Evolutionary conservation across 2,797 vertebrate species (phyloP), one percentile per base, ranked within the genome.

Genomic region (Megaceryle alcyon): DNA sequence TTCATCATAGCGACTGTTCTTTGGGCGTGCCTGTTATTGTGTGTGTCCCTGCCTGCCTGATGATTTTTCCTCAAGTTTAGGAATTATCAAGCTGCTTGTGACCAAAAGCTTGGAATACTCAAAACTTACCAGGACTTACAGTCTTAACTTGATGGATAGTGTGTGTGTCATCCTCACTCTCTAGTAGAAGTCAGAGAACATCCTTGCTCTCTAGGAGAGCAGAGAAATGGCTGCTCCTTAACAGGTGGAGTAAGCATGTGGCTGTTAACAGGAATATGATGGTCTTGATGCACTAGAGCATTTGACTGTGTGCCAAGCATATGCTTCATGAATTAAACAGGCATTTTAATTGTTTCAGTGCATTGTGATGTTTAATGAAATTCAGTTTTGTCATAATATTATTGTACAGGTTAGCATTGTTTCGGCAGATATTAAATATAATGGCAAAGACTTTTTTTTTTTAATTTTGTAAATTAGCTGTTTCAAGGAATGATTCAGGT

Each of bases 11-110:
- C 5, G 6, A 23, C 41, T 0, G 0, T 48, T 91, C 33, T 20
- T 31, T 1, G 4, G 3, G 10, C 8, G 15, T n/a, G 19, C 35
- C 68, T 23, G 0, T 2, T 43, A 46, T 33, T 54, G 14, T 44
- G 39, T 35, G 26, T 51, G 12, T 14, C 11, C 51, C 65, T 81
- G 53, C 59, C 78, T 83, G 65, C 44, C 44, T 69, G 41, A n/a
- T 29, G 39, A 17, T 9, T 80, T 80, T 80, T 61, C 17, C 37
- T 9, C 6, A 51, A 10, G 44, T 37, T 76, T 54, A 41, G 31
- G 25, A 61, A 54, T 31, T 31, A 16, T 70, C 22, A 79, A 72
- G 9, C 28, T 82, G 31, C 8, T 65, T 37, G 37, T 48, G 23
- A 46, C 51, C 43, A 48, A 78, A 84, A 66, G 6, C 35, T 92